These are phyloP conservation scores for Agelaius tricolor DNA, from an alignment of 2,113 vertebrate species.

Conservation along the genomic window DNA sequence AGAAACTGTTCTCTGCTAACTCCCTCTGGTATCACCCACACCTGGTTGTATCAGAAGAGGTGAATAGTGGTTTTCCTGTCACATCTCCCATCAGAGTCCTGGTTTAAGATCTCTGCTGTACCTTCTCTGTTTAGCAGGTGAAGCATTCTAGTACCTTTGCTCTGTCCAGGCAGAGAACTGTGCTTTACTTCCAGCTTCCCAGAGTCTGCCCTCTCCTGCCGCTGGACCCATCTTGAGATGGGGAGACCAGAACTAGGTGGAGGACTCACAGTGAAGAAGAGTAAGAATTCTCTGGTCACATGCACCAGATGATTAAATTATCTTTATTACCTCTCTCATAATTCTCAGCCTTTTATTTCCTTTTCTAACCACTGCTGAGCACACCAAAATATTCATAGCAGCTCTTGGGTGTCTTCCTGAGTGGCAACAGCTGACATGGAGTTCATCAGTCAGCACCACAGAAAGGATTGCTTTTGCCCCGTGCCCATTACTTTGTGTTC, in stretches of 20 bases:
- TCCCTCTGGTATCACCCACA: not conserved
- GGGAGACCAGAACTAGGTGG: not conserved
- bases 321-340: not conserved
- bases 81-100: not conserved
- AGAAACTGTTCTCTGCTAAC: not conserved
- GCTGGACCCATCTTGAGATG: not conserved
- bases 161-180: not conserved
- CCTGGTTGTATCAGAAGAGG: not conserved
- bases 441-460: not conserved
- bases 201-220: not conserved
- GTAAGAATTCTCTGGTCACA: not conserved
- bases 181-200: not conserved
- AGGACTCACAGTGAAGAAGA: not conserved
- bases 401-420: not conserved
- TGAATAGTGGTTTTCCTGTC: not conserved
- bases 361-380: not conserved
- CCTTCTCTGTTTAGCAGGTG: not conserved
- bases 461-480: not conserved
- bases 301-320: not conserved
- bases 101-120: not conserved
- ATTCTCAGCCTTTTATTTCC: not conserved
- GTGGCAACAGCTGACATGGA: not conserved
- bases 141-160: not conserved
- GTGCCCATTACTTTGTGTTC: not conserved
- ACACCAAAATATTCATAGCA: not conserved